Evolutionary conservation across 2,113 vertebrate species (phyloP), one percentile per base, ranked within the genome.

Genomic region (western clawed frog (Xenopus tropicalis)): DNA sequence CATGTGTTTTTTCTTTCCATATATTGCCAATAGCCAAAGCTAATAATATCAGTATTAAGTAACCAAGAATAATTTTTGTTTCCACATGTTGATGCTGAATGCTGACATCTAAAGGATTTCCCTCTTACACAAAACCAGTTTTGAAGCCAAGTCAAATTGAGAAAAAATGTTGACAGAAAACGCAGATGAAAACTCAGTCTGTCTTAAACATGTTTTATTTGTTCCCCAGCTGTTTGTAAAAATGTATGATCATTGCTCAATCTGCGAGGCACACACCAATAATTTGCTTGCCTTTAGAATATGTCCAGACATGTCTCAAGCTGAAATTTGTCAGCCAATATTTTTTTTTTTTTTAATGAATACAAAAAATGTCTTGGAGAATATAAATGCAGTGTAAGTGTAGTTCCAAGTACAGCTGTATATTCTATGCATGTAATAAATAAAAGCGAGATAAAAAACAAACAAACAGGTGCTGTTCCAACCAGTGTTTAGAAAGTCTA

Each of bases 51-150:
- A 37, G 5, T 37, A 37, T 37, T 37, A 37, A 37, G 29, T 37
- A 37, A 6, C 29, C 29, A 37, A 37, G 29, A 4, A 9, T 37
- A 8, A 37, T 37, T 37, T 37, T 4, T 37, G 29, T 37, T 37
- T 37, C 29, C 29, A 37, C 29, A 37, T 37, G 29, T 7, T 37
- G 29, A 3, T 37, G 5, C 29, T 77, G 56, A 70, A 14, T 71
- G 78, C 8, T 8, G 29, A 17, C 66, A 69, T 63, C 61, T 44
- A 75, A 29, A 77, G 13, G 61, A 78, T 22, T 79, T 74, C 68
- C 11, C 14, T 78, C 6, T 74, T 23, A 56, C 58, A 62, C 4
- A 77, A 0, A 13, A 1, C n/a, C 61, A 19, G 22, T 16, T 17
- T 42, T 14, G 7, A 3, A 78, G 66, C 24, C 58, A 77, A 71